These are phyloP conservation scores for Miniopterus natalensis DNA, from an alignment of 2,113 vertebrate genomes.

Conservation along the genomic window DNA sequence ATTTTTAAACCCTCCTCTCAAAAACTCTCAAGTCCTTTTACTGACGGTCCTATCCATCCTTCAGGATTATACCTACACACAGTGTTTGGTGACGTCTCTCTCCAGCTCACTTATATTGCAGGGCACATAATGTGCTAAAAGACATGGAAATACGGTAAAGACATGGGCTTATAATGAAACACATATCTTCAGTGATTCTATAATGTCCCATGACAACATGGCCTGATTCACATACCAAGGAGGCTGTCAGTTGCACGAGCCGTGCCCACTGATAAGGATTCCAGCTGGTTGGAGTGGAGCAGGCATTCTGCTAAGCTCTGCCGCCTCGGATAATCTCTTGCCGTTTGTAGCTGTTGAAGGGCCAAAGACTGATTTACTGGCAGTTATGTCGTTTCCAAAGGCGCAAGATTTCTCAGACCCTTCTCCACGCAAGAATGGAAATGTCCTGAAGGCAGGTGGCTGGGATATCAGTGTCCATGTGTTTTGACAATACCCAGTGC, in stretches of 20 bases:
- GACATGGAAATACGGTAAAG: neutral
- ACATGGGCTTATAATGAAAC: neutral
- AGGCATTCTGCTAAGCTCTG: constrained; percentile 56
- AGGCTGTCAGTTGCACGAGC: neutral
- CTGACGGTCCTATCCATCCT: neutral
- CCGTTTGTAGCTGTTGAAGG: neutral
- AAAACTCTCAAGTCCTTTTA: neutral
- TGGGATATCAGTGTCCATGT: neutral
- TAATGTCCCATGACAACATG: neutral
- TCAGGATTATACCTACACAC: neutral
- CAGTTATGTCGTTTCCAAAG: constrained; percentile 48
- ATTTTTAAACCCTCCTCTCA: neutral
- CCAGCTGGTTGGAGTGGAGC: neutral
- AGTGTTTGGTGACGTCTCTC: neutral
- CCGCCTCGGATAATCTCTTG: constrained; percentile 63
- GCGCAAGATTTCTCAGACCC: neutral
- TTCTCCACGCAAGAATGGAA: neutral
- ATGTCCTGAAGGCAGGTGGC: neutral
- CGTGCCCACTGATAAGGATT: neutral
- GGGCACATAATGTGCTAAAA: neutral
- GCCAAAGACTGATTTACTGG: constrained; percentile 29
- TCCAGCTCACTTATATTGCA: neutral
- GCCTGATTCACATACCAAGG: neutral
- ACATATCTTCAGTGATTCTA: neutral
- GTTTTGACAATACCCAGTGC: neutral